phyloP scores from a whole-genome alignment of 2,797 vertebrate genomes.

The Pseudochirops cupreus region DNA sequence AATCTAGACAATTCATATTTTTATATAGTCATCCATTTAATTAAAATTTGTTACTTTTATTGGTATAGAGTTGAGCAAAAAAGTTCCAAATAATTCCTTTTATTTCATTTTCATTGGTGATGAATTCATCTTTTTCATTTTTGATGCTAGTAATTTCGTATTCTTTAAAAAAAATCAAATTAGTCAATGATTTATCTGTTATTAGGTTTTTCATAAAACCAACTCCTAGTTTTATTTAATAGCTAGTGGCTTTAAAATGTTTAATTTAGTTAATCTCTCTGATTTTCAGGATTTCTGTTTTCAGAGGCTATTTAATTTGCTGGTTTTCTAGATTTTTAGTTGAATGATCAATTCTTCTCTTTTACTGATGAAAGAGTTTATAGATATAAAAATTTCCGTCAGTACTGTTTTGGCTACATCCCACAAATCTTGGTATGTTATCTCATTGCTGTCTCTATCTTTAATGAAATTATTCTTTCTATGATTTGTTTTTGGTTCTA shows the following conservation, averaged over 20 bases:
- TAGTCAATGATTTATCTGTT: neutral
- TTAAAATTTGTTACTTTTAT: neutral
- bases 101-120: neutral
- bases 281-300: neutral
- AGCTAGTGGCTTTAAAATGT: neutral
- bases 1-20: neutral
- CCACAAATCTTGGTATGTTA: neutral
- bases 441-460: neutral
- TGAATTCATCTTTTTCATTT: neutral
- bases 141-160: neutral
- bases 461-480: neutral
- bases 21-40: neutral
- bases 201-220: neutral
- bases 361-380: neutral
- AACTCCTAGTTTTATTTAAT: neutral
- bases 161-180: neutral
- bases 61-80: neutral
- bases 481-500: neutral
- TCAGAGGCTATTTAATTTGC: neutral
- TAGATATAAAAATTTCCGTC: neutral
- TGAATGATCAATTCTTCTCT: neutral
- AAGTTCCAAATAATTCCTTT: neutral
- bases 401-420: neutral
- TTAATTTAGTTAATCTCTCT: neutral
- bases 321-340: neutral